These are phyloP conservation scores for Cynopterus sphinx DNA, from an alignment of 2,797 vertebrate genomes.

Conservation along the genomic window DNA sequence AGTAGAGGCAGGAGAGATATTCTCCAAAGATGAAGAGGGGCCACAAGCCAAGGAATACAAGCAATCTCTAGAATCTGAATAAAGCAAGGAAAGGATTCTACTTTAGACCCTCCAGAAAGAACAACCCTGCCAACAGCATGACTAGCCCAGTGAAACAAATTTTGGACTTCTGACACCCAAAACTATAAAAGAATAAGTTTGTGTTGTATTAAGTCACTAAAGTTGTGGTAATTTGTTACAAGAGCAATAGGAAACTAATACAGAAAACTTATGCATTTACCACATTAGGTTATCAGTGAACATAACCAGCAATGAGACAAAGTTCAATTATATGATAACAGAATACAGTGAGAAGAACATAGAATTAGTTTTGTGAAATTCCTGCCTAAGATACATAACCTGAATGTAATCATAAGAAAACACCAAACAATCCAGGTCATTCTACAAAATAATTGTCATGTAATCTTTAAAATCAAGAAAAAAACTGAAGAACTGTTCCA, in stretches of 20 bases:
- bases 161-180: background rate
- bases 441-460: constrained; percentile 8
- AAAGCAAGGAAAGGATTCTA: background rate
- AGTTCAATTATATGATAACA: background rate
- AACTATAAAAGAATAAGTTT: background rate
- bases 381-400: background rate
- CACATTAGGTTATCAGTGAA: constrained; percentile 1
- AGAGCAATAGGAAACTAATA: background rate
- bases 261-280: background rate
- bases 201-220: background rate
- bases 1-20: background rate
- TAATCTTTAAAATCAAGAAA: constrained; percentile 18
- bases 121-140: background rate
- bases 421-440: background rate
- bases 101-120: background rate
- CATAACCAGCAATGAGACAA: background rate
- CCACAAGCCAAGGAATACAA: background rate
- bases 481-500: constrained; percentile 12
- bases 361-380: constrained; percentile 7
- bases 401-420: constrained; percentile 1
- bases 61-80: background rate
- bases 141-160: background rate
- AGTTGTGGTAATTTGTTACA: background rate
- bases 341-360: background rate
- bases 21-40: background rate